These are phyloP conservation scores for Clistopyga incitator DNA, from an alignment of 2,888 invertebrate genomes.

Conservation along the genomic window DNA sequence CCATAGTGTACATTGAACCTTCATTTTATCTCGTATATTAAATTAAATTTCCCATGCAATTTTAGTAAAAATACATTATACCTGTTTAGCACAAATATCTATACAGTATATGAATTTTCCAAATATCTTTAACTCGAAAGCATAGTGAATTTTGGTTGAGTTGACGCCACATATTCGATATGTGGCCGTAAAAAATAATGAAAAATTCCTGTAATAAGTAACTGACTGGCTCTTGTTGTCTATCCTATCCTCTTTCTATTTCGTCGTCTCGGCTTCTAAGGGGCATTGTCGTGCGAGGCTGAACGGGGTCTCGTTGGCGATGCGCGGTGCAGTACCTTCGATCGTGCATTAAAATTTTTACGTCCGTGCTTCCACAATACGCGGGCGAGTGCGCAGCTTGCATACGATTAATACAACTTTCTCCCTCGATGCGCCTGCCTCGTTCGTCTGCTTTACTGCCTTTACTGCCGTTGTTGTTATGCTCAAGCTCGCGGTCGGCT, in stretches of 20 bases:
- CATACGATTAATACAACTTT: constrained; percentile 74
- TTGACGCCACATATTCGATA: no score
- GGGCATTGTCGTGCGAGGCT: constrained; percentile 59
- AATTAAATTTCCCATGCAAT: no score
- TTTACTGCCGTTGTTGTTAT: constrained; percentile 45
- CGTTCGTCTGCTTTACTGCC: constrained; percentile 62
- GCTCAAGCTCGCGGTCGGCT: constrained; percentile 42
- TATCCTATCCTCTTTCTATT: neutral
- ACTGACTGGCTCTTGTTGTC: neutral
- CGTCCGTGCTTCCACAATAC: constrained; percentile 66
- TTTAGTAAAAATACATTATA: no score
- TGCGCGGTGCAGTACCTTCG: constrained; percentile 29
- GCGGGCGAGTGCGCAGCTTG: constrained; percentile 61
- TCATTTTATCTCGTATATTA: no score
- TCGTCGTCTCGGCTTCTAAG: constrained; percentile 34
- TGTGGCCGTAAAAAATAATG: no score
- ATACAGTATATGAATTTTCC: no score
- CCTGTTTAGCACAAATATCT: no score
- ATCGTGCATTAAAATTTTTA: constrained; percentile 68
- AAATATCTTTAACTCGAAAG: no score
- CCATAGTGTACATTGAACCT: no score
- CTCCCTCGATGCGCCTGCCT: constrained; percentile 69
- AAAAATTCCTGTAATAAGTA: constrained; percentile 24
- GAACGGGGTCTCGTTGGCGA: constrained; percentile 59
- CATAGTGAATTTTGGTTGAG: no score